Evolutionary conservation across 2,113 vertebrate species (phyloP), one percentile per base, ranked within the genome.

Genomic region (Bufo gargarizans): DNA sequence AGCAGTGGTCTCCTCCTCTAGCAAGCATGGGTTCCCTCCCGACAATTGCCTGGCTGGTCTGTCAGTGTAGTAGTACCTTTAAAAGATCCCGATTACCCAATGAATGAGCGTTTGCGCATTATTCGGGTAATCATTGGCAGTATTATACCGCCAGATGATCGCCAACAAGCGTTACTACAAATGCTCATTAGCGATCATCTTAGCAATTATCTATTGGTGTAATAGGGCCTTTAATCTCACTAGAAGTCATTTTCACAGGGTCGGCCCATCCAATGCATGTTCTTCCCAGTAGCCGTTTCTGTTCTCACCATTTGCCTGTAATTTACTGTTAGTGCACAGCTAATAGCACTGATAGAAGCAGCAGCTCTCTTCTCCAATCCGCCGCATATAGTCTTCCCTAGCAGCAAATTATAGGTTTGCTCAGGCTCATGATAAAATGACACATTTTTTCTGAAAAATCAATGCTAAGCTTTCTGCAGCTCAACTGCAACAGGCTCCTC

Each of bases 391-490:
- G 78, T 88, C 87, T 77, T 88, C 56, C 20, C 87, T 65, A 77
- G 87, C 86, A 84, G 72, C 81, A 88, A 88, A 88, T 88, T 88
- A 84, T 84, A 84, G 81, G 81, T 84, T 88, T 83, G 81, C 81
- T 84, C 81, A 77, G 7, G 80, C 72, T 84, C 87, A 88, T 88
- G 81, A 88, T 88, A 88, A 88, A 88, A 88, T 84, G 87, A 69
- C 87, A 88, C 81, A 78, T 88, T 84, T 63, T 81, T 77, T 84
- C 59, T 77, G 87, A 84, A 88, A 88, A 88, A 88, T 88, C 87
- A 84, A 88, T 88, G 87, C 58, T 84, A 88, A 77, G 87, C 87
- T 77, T 88, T 88, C 86, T 88, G 80, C 86, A 43, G 81, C 87
- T 56, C 58, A 56, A 67, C 81, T 84, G 81, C 81, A 88, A 81